Percentiles rank a stretch among this genome's conserved stretches.
Evolutionary conservation across 2,797 vertebrate species (phyloP).

Genomic region (Fundulus diaphanus): DNA sequence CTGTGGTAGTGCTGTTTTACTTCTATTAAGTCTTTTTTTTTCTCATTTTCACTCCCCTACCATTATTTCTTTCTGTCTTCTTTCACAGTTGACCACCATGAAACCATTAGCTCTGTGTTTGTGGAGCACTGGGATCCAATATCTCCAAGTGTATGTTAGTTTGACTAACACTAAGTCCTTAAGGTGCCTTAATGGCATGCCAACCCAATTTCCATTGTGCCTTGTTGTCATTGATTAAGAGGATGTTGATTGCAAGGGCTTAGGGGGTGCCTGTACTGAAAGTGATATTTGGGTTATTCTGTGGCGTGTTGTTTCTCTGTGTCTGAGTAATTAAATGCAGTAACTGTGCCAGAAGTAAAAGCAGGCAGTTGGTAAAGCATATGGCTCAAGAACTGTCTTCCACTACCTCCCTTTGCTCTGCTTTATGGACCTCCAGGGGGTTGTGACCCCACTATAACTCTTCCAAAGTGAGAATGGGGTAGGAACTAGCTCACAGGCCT

Average conservation of each 20-base stretch:
- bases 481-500: slow-evolving; percentile 66
- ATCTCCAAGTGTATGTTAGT: slow-evolving; percentile 66
- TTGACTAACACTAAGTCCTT: slow-evolving; percentile 59
- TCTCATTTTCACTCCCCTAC: slow-evolving; percentile 24
- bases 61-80: slow-evolving; percentile 39
- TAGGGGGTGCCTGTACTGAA: slow-evolving; percentile 67
- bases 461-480: slow-evolving; percentile 51
- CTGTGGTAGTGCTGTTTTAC: slow-evolving; percentile 11
- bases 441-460: slow-evolving; percentile 74
- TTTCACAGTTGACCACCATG: slow-evolving; percentile 66
- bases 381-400: slow-evolving; percentile 51
- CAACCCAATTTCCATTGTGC: slow-evolving; percentile 64
- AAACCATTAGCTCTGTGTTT: slow-evolving; percentile 76
- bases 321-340: slow-evolving; percentile 56
- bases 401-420: slow-evolving; percentile 59
- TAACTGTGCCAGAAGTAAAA: slow-evolving; percentile 72
- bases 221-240: slow-evolving; percentile 64
- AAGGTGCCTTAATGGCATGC: slow-evolving; percentile 67
- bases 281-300: slow-evolving; percentile 79
- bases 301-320: slow-evolving; percentile 53
- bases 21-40: slow-evolving; percentile 31
- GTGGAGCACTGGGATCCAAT: slow-evolving; percentile 60
- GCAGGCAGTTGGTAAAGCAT: slow-evolving; percentile 52
- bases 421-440: slow-evolving; percentile 76
- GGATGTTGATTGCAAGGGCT: slow-evolving; percentile 76